These are phyloP conservation scores for Diceros bicornis DNA, from an alignment of 2,797 vertebrate genomes.

Conservation along the genomic window DNA sequence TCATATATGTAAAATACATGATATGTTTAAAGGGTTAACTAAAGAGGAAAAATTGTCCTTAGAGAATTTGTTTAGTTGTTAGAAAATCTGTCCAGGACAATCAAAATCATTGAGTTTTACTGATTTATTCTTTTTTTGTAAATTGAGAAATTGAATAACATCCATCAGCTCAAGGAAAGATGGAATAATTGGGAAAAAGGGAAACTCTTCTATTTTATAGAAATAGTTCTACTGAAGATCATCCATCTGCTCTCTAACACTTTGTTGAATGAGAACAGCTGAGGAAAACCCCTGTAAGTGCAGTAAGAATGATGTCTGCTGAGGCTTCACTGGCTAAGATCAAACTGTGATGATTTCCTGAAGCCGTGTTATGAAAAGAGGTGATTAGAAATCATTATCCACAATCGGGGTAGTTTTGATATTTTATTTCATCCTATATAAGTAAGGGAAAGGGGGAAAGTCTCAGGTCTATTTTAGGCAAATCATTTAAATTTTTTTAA, in stretches of 20 bases:
- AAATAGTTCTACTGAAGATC: neutral
- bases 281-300: neutral
- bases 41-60: neutral
- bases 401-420: neutral
- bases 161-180: neutral
- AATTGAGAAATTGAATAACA: neutral
- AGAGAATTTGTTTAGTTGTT: neutral
- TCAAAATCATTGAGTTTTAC: neutral
- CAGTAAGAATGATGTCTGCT: neutral
- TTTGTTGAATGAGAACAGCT: neutral
- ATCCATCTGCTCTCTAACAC: neutral
- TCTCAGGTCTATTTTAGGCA: neutral
- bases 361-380: neutral
- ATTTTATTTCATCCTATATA: neutral
- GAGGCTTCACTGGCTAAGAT: neutral
- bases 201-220: neutral
- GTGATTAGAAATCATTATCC: neutral
- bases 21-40: neutral
- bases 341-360: neutral
- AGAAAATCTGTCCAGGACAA: neutral
- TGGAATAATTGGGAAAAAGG: neutral
- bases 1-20: neutral
- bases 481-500: constrained; percentile 14
- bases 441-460: neutral
- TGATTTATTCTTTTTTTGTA: neutral